phyloP scores from a whole-genome alignment of 92 coral and sea anemone species.

The Virgularia gustaviana region DNA sequence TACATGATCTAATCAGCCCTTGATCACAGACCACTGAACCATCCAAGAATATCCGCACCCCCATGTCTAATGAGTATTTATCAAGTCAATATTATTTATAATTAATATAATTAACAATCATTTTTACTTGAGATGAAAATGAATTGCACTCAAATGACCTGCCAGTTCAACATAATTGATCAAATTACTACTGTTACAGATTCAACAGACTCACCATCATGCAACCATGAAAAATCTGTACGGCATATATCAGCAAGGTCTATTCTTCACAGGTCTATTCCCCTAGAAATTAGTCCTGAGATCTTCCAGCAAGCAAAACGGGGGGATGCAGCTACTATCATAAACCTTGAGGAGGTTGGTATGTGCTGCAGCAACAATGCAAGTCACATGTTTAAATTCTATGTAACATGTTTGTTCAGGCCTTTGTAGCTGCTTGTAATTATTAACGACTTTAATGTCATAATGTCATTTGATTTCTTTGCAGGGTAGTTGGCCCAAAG shows the following conservation, averaged over 20 bases:
- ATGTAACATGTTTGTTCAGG: neutral
- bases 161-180: no score
- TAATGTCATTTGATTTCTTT: neutral
- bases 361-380: neutral
- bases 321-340: conserved; percentile 22
- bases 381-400: neutral
- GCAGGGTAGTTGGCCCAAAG: neutral
- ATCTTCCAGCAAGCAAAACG: neutral
- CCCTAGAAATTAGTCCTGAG: neutral
- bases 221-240: neutral
- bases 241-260: neutral
- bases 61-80: no score
- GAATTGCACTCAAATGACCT: no score
- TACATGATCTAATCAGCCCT: no score
- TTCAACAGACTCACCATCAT: neutral
- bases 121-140: no score
- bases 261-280: neutral
- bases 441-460: neutral
- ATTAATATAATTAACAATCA: no score
- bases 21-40: no score
- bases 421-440: neutral
- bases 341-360: conserved; percentile 6
- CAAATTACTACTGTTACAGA: neutral
- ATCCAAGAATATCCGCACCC: no score
- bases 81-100: no score